These are phyloP conservation scores for Fulmarus glacialis DNA, from an alignment of 2,113 vertebrate genomes.

Conservation along the genomic window DNA sequence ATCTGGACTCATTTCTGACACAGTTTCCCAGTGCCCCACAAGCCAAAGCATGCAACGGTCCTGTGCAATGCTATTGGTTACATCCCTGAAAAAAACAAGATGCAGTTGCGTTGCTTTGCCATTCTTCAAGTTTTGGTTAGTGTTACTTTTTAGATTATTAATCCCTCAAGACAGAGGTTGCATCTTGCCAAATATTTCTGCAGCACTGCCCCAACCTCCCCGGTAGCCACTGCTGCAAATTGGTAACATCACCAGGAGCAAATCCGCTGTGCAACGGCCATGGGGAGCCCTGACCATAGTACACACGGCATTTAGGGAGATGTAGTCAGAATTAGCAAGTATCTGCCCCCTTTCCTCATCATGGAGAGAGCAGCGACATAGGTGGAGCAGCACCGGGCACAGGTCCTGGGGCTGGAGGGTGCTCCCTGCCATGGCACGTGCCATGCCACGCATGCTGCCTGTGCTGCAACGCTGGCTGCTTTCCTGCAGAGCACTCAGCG, in stretches of 20 bases:
- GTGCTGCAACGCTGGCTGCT: rapidly evolving
- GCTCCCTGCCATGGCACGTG: rapidly evolving
- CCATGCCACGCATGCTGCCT: rapidly evolving
- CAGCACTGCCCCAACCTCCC: background rate
- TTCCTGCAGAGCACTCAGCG: background rate
- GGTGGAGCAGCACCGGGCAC: too few species aligned
- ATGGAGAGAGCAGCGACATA: rapidly evolving
- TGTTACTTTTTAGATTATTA: background rate
- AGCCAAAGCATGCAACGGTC: background rate
- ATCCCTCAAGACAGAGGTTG: background rate
- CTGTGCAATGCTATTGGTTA: too few species aligned
- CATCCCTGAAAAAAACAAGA: background rate
- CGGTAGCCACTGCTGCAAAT: rapidly evolving
- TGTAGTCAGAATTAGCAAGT: rapidly evolving
- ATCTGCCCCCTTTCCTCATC: background rate
- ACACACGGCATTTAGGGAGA: rapidly evolving
- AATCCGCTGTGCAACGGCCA: rapidly evolving
- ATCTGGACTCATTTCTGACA: background rate
- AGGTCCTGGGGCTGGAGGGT: background rate
- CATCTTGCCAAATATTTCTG: background rate
- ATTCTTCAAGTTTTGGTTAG: background rate
- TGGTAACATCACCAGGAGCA: background rate
- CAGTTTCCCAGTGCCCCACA: too few species aligned
- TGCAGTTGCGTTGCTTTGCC: background rate
- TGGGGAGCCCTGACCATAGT: rapidly evolving